Percentiles rank a stretch among this genome's conserved stretches.
phyloP scores from a whole-genome alignment of 1,140 invertebrate species.

The Spodoptera frugiperda region DNA sequence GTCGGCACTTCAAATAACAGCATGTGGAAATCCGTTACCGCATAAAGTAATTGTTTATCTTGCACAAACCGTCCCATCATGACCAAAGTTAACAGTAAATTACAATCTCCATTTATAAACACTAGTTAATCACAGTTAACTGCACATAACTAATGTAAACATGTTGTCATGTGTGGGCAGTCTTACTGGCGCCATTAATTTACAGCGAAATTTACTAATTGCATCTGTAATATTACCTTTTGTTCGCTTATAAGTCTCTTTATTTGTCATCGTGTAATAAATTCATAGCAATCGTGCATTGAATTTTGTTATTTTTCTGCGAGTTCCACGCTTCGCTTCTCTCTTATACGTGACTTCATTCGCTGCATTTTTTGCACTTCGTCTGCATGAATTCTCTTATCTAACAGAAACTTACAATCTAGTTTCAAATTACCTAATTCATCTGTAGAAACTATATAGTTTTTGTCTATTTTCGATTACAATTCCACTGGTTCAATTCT shows the following conservation, averaged over 20 bases:
- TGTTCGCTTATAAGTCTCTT: conserved; percentile 11
- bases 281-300: conserved; percentile 12
- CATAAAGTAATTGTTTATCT: conserved; percentile 22
- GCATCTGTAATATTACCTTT: conserved; percentile 43
- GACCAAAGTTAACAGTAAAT: conserved; percentile 46
- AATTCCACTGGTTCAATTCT: conserved; percentile 55
- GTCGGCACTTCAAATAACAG: not conserved
- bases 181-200: conserved; percentile 50
- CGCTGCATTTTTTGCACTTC: conserved; percentile 69
- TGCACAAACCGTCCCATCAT: conserved; percentile 33
- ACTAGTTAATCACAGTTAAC: conserved; percentile 53
- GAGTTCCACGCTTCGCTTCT: conserved; percentile 77
- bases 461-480: conserved; percentile 60
- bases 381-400: conserved; percentile 68
- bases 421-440: conserved; percentile 70
- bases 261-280: not conserved
- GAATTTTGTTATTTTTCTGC: conserved; percentile 62
- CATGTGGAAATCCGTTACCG: conserved; percentile 24
- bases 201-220: conserved; percentile 49
- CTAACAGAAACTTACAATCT: conserved; percentile 69
- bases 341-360: conserved; percentile 76
- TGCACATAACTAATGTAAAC: conserved; percentile 53
- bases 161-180: conserved; percentile 52
- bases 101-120: conserved; percentile 46
- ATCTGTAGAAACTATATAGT: conserved; percentile 57